Evolutionary conservation across 2,888 invertebrate genomes (phyloP).

Genomic region (Tachystola acroxantha): DNA sequence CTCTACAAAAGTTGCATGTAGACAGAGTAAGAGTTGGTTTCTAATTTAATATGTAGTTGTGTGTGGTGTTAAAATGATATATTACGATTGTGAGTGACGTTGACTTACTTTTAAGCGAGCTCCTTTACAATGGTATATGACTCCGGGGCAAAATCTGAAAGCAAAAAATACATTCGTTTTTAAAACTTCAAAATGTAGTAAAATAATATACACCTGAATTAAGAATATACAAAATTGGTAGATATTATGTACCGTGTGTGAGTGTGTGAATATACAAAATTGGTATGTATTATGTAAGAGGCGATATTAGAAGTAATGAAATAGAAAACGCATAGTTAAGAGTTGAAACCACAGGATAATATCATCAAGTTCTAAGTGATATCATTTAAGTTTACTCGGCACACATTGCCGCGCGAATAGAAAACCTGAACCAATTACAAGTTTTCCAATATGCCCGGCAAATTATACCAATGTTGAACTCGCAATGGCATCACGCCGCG

Average conservation of each 20-base stretch:
- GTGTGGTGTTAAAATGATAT: slow-evolving; percentile 17
- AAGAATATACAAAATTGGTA: too few species aligned
- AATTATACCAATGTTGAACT: slow-evolving; percentile 67
- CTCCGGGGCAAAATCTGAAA: slow-evolving; percentile 73
- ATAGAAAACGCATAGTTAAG: too few species aligned
- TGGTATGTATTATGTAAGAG: too few species aligned
- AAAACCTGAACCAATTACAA: slow-evolving; percentile 74
- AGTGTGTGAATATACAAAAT: too few species aligned
- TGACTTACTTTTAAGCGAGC: slow-evolving; percentile 61
- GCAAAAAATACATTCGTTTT: slow-evolving; percentile 22
- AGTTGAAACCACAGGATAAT: slow-evolving; percentile 15
- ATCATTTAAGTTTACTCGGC: slow-evolving; percentile 52
- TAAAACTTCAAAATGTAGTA: too few species aligned
- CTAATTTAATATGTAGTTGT: slow-evolving; percentile 21
- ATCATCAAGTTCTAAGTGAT: slow-evolving; percentile 47
- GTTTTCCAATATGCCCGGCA: slow-evolving; percentile 69
- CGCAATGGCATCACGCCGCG: slow-evolving; percentile 48
- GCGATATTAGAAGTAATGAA: too few species aligned
- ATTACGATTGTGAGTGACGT: not conserved
- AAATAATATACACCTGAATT: too few species aligned
- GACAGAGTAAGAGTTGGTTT: slow-evolving; percentile 18
- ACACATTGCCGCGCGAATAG: slow-evolving; percentile 56
- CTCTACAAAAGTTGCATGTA: slow-evolving; percentile 25
- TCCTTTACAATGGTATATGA: slow-evolving; percentile 67
- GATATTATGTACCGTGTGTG: too few species aligned